phyloP scores from a whole-genome alignment of 2,888 invertebrate genomes.

The Nipponacmea schrenckii region DNA sequence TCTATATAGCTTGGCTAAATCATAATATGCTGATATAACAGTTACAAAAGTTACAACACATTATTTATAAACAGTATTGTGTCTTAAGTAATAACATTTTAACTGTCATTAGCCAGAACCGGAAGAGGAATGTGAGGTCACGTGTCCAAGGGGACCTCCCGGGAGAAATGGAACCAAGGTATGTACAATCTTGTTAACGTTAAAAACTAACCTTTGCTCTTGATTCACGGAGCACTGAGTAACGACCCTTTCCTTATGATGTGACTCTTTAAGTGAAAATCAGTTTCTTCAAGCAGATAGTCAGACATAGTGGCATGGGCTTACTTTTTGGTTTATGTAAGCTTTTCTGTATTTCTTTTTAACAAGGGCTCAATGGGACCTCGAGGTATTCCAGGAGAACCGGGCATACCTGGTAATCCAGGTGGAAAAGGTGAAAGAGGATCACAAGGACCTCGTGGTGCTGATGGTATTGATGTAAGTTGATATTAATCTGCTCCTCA shows the following conservation, averaged over 20 bases:
- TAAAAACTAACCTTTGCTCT: neutral
- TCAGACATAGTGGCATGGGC: no score
- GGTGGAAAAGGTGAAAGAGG: conserved; percentile 12
- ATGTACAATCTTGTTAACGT: conserved; percentile 10
- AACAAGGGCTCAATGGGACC: conserved; percentile 6
- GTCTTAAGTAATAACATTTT: neutral
- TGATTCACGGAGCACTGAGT: no score
- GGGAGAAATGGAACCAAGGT: conserved; percentile 49
- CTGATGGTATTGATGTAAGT: conserved; percentile 10
- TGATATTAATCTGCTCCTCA: no score
- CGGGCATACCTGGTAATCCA: conserved; percentile 6
- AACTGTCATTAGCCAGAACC: neutral
- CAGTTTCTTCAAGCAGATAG: no score
- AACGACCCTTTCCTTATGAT: no score
- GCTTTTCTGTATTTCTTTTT: neutral
- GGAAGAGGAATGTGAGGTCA: conserved; percentile 21
- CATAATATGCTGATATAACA: no score
- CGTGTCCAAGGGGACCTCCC: conserved; percentile 46
- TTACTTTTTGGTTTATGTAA: no score
- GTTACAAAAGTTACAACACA: no score
- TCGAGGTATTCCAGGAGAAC: conserved; percentile 32
- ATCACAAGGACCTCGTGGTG: conserved; percentile 18
- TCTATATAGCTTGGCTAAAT: no score
- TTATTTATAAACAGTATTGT: no score
- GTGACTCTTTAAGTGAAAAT: no score